Conservation (phyloP, 2,113 vertebrate genomes). For the Vulpes lagopus region DNA sequence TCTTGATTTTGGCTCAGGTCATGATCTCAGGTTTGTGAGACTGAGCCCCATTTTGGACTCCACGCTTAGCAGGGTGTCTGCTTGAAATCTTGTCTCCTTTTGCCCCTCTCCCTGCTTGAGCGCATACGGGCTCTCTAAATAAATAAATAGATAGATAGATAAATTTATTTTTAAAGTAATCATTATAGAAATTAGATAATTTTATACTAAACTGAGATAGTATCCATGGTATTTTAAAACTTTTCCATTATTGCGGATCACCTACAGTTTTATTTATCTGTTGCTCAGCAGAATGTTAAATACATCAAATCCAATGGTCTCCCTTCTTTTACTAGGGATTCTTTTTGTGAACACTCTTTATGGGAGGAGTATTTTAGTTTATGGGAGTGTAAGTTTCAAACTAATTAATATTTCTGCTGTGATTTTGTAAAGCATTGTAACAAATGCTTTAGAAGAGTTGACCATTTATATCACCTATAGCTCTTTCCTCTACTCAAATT, state of each 20-base stretch:
- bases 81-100: not conserved
- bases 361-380: not conserved
- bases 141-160: not conserved
- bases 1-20: not conserved
- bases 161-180: not conserved
- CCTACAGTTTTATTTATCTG: not conserved
- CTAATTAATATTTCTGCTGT: constrained; percentile 31
- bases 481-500: not conserved
- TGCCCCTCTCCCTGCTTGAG: not conserved
- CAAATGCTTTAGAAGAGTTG: not conserved
- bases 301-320: not conserved
- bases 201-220: constrained; percentile 9
- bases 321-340: not conserved
- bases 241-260: not conserved
- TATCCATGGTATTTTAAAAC: not conserved
- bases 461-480: not conserved
- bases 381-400: not conserved
- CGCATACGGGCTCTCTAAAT: not conserved
- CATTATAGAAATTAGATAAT: constrained; percentile 16
- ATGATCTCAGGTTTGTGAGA: not conserved
- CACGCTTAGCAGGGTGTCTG: not conserved
- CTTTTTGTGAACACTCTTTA: not conserved
- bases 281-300: not conserved
- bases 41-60: not conserved
- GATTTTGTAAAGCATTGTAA: not conserved